These are phyloP conservation scores for Ciconia maguari DNA, from an alignment of 2,113 vertebrate genomes.

Conservation along the genomic window DNA sequence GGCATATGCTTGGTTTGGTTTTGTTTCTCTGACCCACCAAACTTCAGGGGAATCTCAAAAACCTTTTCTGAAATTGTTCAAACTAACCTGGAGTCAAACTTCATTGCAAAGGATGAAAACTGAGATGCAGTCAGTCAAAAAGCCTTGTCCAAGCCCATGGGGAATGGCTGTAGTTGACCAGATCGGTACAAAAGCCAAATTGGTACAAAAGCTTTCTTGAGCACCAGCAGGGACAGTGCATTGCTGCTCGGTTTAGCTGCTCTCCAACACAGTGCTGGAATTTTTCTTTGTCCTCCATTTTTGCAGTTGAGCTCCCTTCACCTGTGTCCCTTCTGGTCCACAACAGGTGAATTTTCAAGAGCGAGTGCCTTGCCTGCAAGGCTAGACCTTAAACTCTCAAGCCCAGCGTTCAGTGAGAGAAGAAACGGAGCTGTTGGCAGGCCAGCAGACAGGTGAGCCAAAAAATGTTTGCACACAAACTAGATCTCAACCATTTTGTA, in stretches of 20 bases:
- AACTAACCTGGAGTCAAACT: background rate
- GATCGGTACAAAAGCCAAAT: too few species aligned
- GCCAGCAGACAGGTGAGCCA: background rate
- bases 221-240: background rate
- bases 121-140: background rate
- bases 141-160: background rate
- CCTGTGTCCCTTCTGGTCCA: background rate
- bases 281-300: background rate
- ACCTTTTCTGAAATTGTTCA: background rate
- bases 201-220: background rate
- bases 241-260: background rate
- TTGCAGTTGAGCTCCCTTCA: background rate
- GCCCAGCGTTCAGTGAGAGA: rapidly evolving
- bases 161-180: background rate
- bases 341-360: background rate
- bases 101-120: background rate
- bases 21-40: background rate
- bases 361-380: background rate
- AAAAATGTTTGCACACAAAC: background rate
- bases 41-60: background rate
- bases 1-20: background rate
- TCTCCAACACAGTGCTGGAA: background rate
- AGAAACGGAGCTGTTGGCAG: rapidly evolving
- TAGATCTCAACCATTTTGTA: background rate
- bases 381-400: background rate